Conservation (phyloP, 2,888 invertebrate species). For the Globia sparganii region DNA sequence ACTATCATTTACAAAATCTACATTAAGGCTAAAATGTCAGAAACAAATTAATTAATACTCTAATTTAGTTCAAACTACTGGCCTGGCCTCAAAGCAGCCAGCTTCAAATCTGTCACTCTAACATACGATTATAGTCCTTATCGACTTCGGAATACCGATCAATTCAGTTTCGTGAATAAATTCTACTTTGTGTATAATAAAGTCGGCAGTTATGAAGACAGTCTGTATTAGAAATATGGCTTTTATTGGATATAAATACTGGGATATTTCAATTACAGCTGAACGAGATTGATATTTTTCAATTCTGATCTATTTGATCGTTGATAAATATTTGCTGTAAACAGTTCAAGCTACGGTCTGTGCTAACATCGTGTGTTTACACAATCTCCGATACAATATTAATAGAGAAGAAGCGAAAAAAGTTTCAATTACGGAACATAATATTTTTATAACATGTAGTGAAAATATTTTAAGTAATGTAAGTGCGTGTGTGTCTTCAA, state of each 20-base stretch:
- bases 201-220: constrained; percentile 32
- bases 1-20: constrained; percentile 7
- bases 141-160: constrained; percentile 37
- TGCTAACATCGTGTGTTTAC: constrained; percentile 21
- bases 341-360: constrained; percentile 28
- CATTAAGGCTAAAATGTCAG: constrained; percentile 26
- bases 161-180: constrained; percentile 43
- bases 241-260: constrained; percentile 41
- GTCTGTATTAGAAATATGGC: constrained; percentile 13
- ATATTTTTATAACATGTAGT: background rate
- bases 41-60: constrained; percentile 47
- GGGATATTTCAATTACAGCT: constrained; percentile 28
- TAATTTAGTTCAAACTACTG: constrained; percentile 30
- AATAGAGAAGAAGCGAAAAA: background rate
- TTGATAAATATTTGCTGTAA: constrained; percentile 45
- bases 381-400: constrained; percentile 9
- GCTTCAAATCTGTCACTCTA: constrained; percentile 45
- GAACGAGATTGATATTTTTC: constrained; percentile 24
- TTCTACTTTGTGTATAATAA: constrained; percentile 46
- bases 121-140: constrained; percentile 50
- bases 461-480: background rate
- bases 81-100: constrained; percentile 33
- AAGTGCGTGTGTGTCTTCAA: background rate
- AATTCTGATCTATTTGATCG: constrained; percentile 10
- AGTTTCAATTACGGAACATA: background rate